Evolutionary conservation across 2,113 vertebrate genomes (phyloP).

Genomic region (Epinephelus cyanopodus): DNA sequence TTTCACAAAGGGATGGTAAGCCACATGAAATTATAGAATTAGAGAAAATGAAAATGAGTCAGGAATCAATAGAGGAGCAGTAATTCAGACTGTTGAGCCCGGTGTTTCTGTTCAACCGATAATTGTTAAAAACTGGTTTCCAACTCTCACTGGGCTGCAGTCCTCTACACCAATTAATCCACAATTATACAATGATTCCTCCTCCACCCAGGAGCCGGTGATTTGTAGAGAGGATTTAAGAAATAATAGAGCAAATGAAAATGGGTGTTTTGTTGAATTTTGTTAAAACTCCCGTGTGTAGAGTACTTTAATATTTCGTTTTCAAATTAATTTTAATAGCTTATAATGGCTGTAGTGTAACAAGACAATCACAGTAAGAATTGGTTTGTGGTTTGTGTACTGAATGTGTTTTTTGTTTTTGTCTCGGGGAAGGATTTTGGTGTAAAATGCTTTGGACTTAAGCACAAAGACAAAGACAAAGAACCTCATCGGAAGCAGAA

Average conservation of each 20-base stretch:
- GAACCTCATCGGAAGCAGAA: background rate
- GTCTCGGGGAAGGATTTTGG: background rate
- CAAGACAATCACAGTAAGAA: conserved; percentile 11
- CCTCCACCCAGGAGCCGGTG: conserved; percentile 13
- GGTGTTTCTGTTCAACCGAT: conserved; percentile 40
- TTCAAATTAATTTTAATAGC: conserved; percentile 28
- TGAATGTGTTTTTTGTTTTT: background rate
- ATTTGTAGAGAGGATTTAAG: conserved; percentile 16
- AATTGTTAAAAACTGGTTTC: conserved; percentile 27
- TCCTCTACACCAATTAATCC: conserved; percentile 39
- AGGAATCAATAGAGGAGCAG: conserved; percentile 19
- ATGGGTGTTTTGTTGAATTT: conserved; percentile 27
- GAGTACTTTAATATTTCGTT: conserved; percentile 2
- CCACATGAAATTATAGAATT: conserved; percentile 22
- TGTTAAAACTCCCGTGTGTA: background rate
- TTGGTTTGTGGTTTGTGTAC: background rate
- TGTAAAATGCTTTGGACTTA: background rate
- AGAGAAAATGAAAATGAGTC: conserved; percentile 15
- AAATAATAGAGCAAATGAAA: conserved; percentile 29
- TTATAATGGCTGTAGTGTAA: conserved; percentile 22
- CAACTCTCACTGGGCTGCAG: conserved; percentile 3
- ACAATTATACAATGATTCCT: conserved; percentile 20
- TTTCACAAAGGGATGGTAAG: background rate
- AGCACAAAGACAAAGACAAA: background rate
- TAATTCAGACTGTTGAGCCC: conserved; percentile 8